Conservation (phyloP, 2,888 invertebrate species). For the Itoplectis maculator region DNA sequence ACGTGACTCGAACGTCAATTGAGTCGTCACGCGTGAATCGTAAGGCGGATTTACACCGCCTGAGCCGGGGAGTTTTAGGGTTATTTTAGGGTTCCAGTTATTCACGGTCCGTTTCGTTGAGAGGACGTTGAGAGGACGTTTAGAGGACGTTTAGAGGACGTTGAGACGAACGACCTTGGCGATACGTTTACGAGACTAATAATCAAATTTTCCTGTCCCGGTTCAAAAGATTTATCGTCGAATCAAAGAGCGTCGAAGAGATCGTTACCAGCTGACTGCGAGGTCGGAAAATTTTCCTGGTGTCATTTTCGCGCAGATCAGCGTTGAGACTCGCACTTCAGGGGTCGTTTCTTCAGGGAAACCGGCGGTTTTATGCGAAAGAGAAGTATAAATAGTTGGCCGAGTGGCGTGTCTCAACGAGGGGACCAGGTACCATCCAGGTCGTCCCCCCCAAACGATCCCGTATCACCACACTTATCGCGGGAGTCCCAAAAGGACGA, state of each 20-base stretch:
- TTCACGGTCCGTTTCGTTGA: neutral
- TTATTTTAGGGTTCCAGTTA: neutral
- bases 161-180: neutral
- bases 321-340: no score
- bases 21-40: conserved; percentile 18
- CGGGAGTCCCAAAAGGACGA: conserved; percentile 20
- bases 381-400: conserved; percentile 11
- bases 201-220: neutral
- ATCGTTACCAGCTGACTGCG: no score
- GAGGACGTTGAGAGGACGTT: neutral
- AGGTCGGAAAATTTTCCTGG: no score
- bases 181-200: neutral
- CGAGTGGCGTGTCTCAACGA: neutral
- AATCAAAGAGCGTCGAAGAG: no score
- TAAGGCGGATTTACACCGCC: neutral
- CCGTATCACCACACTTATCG: conserved; percentile 38
- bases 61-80: neutral
- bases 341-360: no score
- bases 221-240: no score
- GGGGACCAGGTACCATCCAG: neutral
- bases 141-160: neutral
- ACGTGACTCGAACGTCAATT: neutral
- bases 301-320: no score
- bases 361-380: neutral
- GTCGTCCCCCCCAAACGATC: conserved; percentile 10